Base-by-base conservation (phyloP, 1,140 invertebrate genomes). In the Mamestra configurata region DNA sequence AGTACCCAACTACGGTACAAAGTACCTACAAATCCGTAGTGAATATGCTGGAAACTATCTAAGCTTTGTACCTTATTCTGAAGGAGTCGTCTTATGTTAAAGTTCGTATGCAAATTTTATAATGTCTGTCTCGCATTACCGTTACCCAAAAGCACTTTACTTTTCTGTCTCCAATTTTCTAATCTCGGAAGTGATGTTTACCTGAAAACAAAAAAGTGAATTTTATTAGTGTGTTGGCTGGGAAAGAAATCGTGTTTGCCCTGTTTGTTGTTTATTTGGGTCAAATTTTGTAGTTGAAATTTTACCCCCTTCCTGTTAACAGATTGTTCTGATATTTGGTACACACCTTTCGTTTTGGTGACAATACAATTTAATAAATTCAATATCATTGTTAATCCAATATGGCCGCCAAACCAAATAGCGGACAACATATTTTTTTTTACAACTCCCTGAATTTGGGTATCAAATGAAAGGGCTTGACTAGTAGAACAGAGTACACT, bases 21-120 rank as follows among this genome's bases (percentile, higher is more conserved):
- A 46, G 64, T 73, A 20, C 18, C n/a, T 43, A 64, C 27, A 49
- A 77, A 49, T 22, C 22, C 27, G 75, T 66, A 35, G 61, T 20
- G 46, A n/a, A 77, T n/a, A 7, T 68, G 84, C 88, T 91, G 86
- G 90, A 89, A 88, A 81, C 55, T 81, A 80, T 89, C 86, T 88
- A 90, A 91, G 80, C 80, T 79, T 81, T 81, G 82, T 89, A 49
- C 13, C 43, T 49, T 89, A 89, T 87, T 90, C 86, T 79, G 78
- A 85, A 86, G 84, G 72, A n/a, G n/a, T n/a, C n/a, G 79, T 85
- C 87, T 57, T 86, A 86, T 86, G 87, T 83, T 79, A 83, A 81
- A 61, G 68, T 72, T 79, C 55, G 55, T 72, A 71, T 68, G 31
- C 59, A 66, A 68, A 77, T 49, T n/a, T 6, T n/a, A n/a, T 46